Evolutionary conservation across 2,113 vertebrate species (phyloP), one percentile per base, ranked within the genome.

Genomic region (Mastomys coucha): DNA sequence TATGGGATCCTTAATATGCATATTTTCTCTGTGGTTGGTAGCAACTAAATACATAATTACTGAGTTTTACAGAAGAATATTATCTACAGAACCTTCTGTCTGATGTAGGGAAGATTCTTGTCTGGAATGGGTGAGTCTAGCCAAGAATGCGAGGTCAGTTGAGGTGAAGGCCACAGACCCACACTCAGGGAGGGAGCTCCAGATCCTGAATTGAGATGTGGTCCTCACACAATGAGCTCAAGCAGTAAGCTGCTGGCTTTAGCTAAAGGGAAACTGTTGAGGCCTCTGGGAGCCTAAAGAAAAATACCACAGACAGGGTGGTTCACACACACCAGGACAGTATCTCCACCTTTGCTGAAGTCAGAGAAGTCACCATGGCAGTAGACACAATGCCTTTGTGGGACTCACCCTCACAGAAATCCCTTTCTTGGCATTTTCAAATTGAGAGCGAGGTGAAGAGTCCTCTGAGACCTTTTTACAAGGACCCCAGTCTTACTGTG

Each of bases 21-120:
- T 31, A 72, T 73, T 94, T 75, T 84, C 89, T 80, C 95, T 56
- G 85, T 5, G 80, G 85, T 90, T 93, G 86, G 92, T 94, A 85
- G 63, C 93, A 49, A 31, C 84, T 78, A 75, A 78, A 95, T 63
- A 70, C 95, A 88, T 90, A 85, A 91, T 94, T 90, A 63, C 63
- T 70, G 86, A 53, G 80, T 69, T 80, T 92, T 60, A 49, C 10
- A 89, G 86, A 95, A 81, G 85, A 84, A 65, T 45, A 26, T 76
- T 73, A 58, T 87, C 96, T 69, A 2, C 63, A 63, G 75, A 81
- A 76, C 51, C 93, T 69, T 60, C 85, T 60, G 86, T 65, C 78
- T 69, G 45, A 92, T n/a, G 78, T 22, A 51, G 58, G 78, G 3
- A 58, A 26, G 45, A 12, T 4, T 76, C 82, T 53, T 51, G 51